Base-by-base conservation (phyloP, 2,797 vertebrate species). In the Ctenopoma kingsleyae region DNA sequence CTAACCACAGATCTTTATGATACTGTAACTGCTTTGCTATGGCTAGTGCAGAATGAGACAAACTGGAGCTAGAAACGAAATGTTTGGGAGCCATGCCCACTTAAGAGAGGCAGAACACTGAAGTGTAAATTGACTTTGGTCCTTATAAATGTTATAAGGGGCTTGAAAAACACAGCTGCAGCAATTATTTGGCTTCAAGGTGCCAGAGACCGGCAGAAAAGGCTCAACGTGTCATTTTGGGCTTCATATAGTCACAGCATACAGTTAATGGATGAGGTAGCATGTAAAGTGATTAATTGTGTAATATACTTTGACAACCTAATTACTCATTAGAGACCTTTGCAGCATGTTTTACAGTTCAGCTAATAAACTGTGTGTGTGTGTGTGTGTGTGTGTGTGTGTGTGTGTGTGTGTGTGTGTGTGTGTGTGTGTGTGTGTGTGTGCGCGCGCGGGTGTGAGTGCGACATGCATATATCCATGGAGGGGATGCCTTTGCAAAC, bases 1-100 rank as follows among this genome's bases (percentile, higher is more conserved):
- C 74, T 78, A 57, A 89, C 89, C 86, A 60, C 84, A 87, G 79
- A 79, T 74, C 82, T 85, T 85, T 88, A 83, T 64, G 48, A 81
- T 54, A 22, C 54, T 70, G 47, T 76, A 69, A 86, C 67, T 76
- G 67, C 72, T 73, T 73, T 67, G 56, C 76, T 72, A 49, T 59
- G 75, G 59, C 78, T 69, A 30, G 54, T 64, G 68, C 36, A 65
- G 66, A 77, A 63, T 55, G 80, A 70, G 76, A 82, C 70, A 59
- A 76, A 78, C 65, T 67, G 25, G 66, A 74, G 67, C 67, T 69
- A 46, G 83, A 82, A 84, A 86, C 72, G 83, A 86, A 71, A 47
- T 72, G 68, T 78, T 74, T 74, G 72, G 73, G 58, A 58, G 58
- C n/a, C 55, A 36, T 53, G 71, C 53, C 61, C 60, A 53, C 67